These are phyloP conservation scores for Aspidiotus rigidus DNA, from an alignment of 2,888 invertebrate genomes.

Conservation along the genomic window DNA sequence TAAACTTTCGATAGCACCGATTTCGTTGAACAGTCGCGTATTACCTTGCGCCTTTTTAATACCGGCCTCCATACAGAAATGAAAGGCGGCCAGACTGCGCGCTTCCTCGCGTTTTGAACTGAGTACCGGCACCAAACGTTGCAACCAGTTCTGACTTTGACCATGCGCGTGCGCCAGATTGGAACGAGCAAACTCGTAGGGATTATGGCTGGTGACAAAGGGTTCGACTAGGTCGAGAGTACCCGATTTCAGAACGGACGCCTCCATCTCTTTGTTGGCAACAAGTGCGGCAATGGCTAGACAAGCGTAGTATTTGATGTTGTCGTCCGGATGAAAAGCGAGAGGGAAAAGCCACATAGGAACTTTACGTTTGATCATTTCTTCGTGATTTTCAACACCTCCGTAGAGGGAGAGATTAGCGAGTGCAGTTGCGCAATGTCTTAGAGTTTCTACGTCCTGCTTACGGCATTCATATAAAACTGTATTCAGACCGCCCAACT, in stretches of 20 bases:
- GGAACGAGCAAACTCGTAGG: slow-evolving; percentile 86
- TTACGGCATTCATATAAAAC: slow-evolving; percentile 91
- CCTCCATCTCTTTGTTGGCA: slow-evolving; percentile 95
- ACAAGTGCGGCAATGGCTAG: slow-evolving; percentile 92
- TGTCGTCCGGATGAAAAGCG: slow-evolving; percentile 92
- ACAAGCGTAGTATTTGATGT: slow-evolving; percentile 97
- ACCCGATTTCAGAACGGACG: slow-evolving; percentile 90
- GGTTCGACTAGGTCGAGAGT: slow-evolving; percentile 93
- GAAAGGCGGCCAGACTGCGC: slow-evolving; percentile 91
- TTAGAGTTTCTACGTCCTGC: slow-evolving; percentile 80
- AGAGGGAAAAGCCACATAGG: slow-evolving; percentile 96
- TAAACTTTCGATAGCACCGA: slow-evolving; percentile 88
- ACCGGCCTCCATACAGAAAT: slow-evolving; percentile 98
- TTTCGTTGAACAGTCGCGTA: slow-evolving; percentile 82
- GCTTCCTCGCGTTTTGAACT: slow-evolving; percentile 93
- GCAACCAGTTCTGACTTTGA: slow-evolving; percentile 89
- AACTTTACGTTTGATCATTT: slow-evolving; percentile 82
- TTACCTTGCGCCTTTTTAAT: slow-evolving; percentile 91
- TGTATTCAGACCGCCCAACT: slow-evolving; percentile 83
- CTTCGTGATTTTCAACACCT: slow-evolving; percentile 92
- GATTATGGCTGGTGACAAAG: slow-evolving; percentile 88
- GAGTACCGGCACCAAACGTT: slow-evolving; percentile 83
- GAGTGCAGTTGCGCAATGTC: slow-evolving; percentile 93
- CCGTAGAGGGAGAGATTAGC: slow-evolving; percentile 95
- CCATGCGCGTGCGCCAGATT: slow-evolving; percentile 90